Evolutionary conservation across 2,888 invertebrate genomes (phyloP).

Genomic region (Leucoma salicis): DNA sequence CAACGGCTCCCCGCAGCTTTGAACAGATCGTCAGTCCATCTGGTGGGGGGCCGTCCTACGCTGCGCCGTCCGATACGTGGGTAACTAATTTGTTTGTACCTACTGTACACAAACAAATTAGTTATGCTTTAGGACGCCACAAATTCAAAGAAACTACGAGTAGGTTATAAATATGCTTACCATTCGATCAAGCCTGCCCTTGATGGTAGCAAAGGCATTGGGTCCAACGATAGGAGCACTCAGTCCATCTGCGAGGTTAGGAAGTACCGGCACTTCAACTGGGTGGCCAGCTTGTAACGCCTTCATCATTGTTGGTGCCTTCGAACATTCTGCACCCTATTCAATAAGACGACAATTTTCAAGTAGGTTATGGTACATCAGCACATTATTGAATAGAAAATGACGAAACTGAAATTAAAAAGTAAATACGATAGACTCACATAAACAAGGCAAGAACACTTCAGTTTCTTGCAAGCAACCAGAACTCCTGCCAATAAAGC

Average conservation of each 20-base stretch:
- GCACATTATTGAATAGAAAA: no score
- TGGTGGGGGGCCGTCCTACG: no score
- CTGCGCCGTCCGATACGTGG: no score
- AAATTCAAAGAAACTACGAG: no score
- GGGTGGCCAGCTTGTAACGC: slow-evolving; percentile 86
- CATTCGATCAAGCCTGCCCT: slow-evolving; percentile 86
- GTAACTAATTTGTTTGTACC: no score
- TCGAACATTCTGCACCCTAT: slow-evolving; percentile 91
- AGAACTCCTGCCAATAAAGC: slow-evolving; percentile 62
- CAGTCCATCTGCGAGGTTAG: slow-evolving; percentile 89
- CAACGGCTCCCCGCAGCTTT: no score
- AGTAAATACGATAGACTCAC: slow-evolving; percentile 45
- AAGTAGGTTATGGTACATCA: no score
- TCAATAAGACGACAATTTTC: background rate
- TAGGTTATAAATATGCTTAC: slow-evolving; percentile 57
- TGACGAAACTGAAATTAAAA: no score
- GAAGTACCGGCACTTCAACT: slow-evolving; percentile 76
- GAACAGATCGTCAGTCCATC: no score
- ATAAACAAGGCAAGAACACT: slow-evolving; percentile 72
- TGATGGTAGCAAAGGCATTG: slow-evolving; percentile 87
- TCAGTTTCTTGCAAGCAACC: slow-evolving; percentile 71
- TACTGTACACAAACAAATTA: no score
- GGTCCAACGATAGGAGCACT: slow-evolving; percentile 86
- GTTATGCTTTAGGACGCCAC: no score
- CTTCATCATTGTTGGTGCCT: slow-evolving; percentile 88